These are phyloP conservation scores for Zaprionus obscuricornis DNA, from an alignment of 2,888 invertebrate genomes.

Conservation along the genomic window DNA sequence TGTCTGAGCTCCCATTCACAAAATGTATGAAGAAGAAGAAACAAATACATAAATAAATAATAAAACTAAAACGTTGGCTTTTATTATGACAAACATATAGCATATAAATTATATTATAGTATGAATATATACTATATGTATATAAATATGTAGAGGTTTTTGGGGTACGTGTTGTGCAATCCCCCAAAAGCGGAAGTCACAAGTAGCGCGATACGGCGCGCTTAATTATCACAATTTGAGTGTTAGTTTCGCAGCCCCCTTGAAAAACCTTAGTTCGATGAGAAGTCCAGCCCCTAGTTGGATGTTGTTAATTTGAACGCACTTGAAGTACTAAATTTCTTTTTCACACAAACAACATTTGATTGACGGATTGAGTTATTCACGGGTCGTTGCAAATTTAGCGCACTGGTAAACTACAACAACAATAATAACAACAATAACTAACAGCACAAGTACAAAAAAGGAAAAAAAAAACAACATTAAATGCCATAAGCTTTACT, in stretches of 20 bases:
- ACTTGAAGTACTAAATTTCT: slow-evolving; percentile 26
- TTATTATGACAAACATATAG: slow-evolving; percentile 30
- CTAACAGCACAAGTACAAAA: too few relatives aligned
- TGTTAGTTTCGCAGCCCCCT: neutral
- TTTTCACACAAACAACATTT: slow-evolving; percentile 10
- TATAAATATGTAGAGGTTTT: too few relatives aligned
- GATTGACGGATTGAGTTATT: slow-evolving; percentile 39
- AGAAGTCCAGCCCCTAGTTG: neutral
- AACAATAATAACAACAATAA: too few relatives aligned
- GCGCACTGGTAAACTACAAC: slow-evolving; percentile 17
- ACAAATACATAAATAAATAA: too few relatives aligned
- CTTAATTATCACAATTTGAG: slow-evolving; percentile 43
- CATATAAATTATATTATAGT: too few relatives aligned
- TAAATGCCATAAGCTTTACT: too few relatives aligned
- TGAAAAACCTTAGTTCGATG: too few relatives aligned
- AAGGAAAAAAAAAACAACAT: too few relatives aligned
- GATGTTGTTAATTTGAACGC: slow-evolving; percentile 28
- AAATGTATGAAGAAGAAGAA: slow-evolving; percentile 5
- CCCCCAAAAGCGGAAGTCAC: slow-evolving; percentile 57
- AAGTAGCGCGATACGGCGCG: slow-evolving; percentile 30
- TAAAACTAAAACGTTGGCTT: slow-evolving; percentile 49
- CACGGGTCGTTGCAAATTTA: slow-evolving; percentile 29
- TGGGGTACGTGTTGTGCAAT: slow-evolving; percentile 62
- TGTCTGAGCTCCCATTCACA: neutral
- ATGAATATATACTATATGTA: too few relatives aligned